Evolutionary conservation across 2,113 vertebrate genomes (phyloP).

Genomic region (Perca schrenkii): DNA sequence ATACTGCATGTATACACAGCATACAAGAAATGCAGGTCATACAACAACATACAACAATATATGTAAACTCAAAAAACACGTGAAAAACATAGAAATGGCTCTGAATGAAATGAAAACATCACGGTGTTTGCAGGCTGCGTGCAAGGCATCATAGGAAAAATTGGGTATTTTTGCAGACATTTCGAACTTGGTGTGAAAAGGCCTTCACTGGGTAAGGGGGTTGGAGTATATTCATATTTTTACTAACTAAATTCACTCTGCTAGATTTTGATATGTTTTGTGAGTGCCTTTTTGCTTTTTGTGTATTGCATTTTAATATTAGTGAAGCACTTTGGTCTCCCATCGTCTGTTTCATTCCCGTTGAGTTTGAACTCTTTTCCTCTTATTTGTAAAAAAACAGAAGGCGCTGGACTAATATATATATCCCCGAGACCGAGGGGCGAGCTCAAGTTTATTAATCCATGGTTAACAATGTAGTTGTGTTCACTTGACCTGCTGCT

Average conservation of each 20-base stretch:
- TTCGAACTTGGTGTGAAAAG: slow-evolving; percentile 53
- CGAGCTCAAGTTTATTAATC: not conserved
- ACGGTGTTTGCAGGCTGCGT: no score
- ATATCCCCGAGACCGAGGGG: not conserved
- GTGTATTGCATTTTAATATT: slow-evolving; percentile 9
- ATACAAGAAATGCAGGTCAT: no score
- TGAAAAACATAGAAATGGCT: no score
- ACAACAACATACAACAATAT: no score
- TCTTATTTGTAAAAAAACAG: not conserved
- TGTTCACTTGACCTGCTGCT: slow-evolving; percentile 7
- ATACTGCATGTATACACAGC: no score
- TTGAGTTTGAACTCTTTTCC: not conserved
- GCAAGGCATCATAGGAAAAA: no score
- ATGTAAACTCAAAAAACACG: no score
- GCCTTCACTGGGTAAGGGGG: slow-evolving; percentile 7
- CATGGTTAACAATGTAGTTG: not conserved
- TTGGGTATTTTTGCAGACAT: not conserved
- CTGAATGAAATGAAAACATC: no score
- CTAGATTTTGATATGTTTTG: slow-evolving; percentile 56
- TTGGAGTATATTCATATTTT: slow-evolving; percentile 36
- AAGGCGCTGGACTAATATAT: not conserved
- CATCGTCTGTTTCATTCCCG: not conserved
- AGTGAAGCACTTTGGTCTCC: slow-evolving; percentile 45
- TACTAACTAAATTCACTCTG: slow-evolving; percentile 50
- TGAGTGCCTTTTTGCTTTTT: slow-evolving; percentile 34